These are phyloP conservation scores for Pseudomugil tenellus DNA, from an alignment of 2,797 vertebrate genomes.

Conservation along the genomic window DNA sequence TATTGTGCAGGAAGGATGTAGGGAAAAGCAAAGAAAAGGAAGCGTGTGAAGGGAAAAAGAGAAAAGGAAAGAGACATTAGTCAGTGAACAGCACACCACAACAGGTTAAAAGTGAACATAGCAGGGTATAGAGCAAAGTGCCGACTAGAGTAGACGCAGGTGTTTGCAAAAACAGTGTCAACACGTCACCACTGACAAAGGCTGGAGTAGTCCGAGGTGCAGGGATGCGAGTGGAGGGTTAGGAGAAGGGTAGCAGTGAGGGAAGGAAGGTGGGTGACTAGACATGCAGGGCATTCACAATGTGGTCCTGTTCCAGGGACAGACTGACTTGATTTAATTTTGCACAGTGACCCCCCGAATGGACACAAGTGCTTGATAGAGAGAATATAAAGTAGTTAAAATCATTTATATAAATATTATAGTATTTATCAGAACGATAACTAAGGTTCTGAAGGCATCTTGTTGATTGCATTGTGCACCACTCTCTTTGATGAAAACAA, in stretches of 20 bases:
- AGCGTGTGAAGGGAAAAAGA: conserved; percentile 61
- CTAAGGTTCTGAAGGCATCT: not conserved
- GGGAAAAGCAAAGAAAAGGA: conserved; percentile 20
- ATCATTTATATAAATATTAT: not conserved
- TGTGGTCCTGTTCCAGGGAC: not conserved
- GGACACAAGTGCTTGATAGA: conserved; percentile 6
- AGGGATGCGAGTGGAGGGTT: conserved; percentile 34
- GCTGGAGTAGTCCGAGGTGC: conserved; percentile 45
- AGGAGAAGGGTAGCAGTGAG: conserved; percentile 23
- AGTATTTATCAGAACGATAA: not conserved
- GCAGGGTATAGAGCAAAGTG: conserved; percentile 56
- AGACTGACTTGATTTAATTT: not conserved
- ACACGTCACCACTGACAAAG: conserved; percentile 30
- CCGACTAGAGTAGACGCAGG: conserved; percentile 40
- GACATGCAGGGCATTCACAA: conserved; percentile 47
- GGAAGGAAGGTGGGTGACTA: conserved; percentile 30
- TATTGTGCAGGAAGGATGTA: conserved; percentile 42
- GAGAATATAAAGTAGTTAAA: not conserved
- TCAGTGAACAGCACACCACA: conserved; percentile 68
- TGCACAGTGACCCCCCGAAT: not conserved
- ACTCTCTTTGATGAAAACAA: not conserved
- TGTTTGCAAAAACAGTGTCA: conserved; percentile 47
- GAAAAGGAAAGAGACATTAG: conserved; percentile 76
- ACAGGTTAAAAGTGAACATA: conserved; percentile 66
- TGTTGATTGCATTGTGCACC: not conserved